A percentile compares a stretch with the other conserved stretches of the same genome.
phyloP scores from a whole-genome alignment of 2,113 vertebrate genomes.

The Pelmatolapia mariae region DNA sequence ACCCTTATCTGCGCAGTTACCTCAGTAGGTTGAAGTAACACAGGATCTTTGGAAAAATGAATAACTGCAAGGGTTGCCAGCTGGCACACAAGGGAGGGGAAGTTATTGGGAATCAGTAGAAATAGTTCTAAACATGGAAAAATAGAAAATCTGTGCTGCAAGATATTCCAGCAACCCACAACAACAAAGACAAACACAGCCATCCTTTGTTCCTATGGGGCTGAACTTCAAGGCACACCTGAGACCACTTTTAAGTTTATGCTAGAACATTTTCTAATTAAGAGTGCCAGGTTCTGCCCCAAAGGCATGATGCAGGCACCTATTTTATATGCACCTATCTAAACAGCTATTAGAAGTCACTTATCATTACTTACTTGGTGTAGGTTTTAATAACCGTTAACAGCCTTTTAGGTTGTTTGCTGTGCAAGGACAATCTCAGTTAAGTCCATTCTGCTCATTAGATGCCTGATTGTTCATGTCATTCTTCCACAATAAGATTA shows the following conservation, averaged over 20 bases:
- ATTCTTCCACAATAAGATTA: neutral
- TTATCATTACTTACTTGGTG: neutral
- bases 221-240: neutral
- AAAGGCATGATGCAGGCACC: neutral
- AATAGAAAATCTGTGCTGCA: neutral
- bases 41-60: neutral
- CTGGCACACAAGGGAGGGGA: neutral
- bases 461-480: neutral
- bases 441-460: neutral
- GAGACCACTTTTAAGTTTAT: neutral
- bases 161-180: neutral
- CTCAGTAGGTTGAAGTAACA: neutral
- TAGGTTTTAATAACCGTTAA: neutral
- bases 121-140: neutral
- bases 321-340: neutral
- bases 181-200: neutral
- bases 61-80: neutral
- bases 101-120: neutral
- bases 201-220: neutral
- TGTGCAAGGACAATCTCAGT: neutral
- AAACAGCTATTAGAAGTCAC: neutral
- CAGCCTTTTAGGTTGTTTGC: neutral
- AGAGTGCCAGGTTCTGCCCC: neutral
- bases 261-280: neutral
- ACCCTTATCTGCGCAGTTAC: neutral